phyloP scores from a whole-genome alignment of 1,140 invertebrate species.

The Lepeophtheirus salmonis region DNA sequence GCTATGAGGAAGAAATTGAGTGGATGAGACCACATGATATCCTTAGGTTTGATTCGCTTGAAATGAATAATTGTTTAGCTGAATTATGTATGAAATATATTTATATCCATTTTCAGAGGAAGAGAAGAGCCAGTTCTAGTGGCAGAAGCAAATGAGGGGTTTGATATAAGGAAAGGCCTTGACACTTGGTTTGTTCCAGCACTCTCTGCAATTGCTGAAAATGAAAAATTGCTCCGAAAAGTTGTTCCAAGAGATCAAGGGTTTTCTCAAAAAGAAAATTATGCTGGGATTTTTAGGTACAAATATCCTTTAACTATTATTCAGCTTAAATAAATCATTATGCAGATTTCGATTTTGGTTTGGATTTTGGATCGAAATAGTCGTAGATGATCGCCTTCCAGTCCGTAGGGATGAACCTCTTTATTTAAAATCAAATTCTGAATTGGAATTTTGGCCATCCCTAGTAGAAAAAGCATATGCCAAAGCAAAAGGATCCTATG shows the following conservation, averaged over 20 bases:
- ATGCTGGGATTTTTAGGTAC: constrained; percentile 14
- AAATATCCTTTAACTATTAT: background rate
- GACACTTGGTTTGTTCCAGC: constrained; percentile 18
- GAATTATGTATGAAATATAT: background rate
- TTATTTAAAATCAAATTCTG: constrained; percentile 33
- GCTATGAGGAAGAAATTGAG: constrained; percentile 7
- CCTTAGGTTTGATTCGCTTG: background rate
- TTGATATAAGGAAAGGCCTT: constrained; percentile 8
- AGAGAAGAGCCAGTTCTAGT: constrained; percentile 12
- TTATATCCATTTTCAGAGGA: background rate
- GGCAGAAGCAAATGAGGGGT: constrained; percentile 15
- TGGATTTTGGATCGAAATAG: constrained; percentile 30
- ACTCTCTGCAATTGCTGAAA: constrained; percentile 12
- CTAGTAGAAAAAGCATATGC: constrained; percentile 33
- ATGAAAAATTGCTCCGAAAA: constrained; percentile 8
- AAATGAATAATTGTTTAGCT: background rate
- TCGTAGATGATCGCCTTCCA: constrained; percentile 36
- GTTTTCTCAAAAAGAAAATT: constrained; percentile 10
- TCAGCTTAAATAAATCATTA: too few species aligned
- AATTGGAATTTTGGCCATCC: constrained; percentile 31
- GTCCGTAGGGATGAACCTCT: constrained; percentile 32
- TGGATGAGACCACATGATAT: constrained; percentile 14
- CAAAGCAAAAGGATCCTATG: constrained; percentile 24
- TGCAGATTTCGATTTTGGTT: constrained; percentile 21
- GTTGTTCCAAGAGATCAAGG: constrained; percentile 16